phyloP scores from a whole-genome alignment of 2,888 invertebrate genomes.

The Congeria kusceri region DNA sequence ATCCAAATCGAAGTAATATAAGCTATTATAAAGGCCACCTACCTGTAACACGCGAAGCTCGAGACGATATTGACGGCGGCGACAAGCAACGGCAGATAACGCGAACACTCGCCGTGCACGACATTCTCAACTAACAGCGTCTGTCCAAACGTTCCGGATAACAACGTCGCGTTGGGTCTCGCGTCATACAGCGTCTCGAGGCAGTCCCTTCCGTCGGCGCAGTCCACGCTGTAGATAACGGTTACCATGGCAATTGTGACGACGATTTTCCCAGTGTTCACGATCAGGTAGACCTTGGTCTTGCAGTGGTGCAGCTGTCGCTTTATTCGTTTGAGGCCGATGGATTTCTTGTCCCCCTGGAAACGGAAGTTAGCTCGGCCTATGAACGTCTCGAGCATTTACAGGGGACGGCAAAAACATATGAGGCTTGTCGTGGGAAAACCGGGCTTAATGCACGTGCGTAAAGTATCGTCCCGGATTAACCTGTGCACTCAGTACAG shows the following conservation, averaged over 20 bases:
- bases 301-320: slow-evolving; percentile 55
- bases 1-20: no score
- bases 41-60: slow-evolving; percentile 68
- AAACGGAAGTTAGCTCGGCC: no score
- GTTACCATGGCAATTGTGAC: slow-evolving; percentile 64
- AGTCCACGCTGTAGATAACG: slow-evolving; percentile 59
- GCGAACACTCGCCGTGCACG: slow-evolving; percentile 43
- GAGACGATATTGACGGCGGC: slow-evolving; percentile 62
- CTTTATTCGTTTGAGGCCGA: slow-evolving; percentile 50
- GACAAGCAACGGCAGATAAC: slow-evolving; percentile 60
- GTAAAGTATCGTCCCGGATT: no score
- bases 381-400: no score
- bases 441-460: no score
- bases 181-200: slow-evolving; percentile 40
- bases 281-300: slow-evolving; percentile 55
- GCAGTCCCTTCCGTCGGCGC: slow-evolving; percentile 46
- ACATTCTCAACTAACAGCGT: slow-evolving; percentile 38
- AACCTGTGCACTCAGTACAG: no score
- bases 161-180: slow-evolving; percentile 31
- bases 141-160: slow-evolving; percentile 33
- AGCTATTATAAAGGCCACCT: not conserved
- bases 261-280: slow-evolving; percentile 68
- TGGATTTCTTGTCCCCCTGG: slow-evolving; percentile 46
- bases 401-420: no score
- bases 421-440: no score